These are phyloP conservation scores for Lasioglossum baleicum DNA, from an alignment of 1,140 invertebrate genomes.

Conservation along the genomic window DNA sequence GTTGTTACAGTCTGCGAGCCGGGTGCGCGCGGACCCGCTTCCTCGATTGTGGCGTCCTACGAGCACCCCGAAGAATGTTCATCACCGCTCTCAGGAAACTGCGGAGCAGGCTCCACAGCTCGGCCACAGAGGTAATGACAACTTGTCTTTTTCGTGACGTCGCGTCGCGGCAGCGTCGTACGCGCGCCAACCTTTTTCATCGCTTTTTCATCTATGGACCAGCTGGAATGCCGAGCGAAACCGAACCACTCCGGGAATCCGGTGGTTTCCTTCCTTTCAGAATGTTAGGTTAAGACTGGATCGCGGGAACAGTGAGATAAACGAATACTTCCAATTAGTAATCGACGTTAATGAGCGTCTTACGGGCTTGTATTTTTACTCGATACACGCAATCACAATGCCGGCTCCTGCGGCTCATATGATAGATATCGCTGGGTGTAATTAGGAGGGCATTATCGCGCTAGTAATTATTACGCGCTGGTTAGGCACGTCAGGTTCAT, in stretches of 20 bases:
- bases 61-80: slow-evolving; percentile 17
- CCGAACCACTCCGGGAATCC: slow-evolving; percentile 12
- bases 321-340: slow-evolving; percentile 32
- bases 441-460: neutral
- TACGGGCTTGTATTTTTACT: neutral
- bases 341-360: slow-evolving; percentile 23
- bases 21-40: neutral
- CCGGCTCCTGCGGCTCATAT: neutral
- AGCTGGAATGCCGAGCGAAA: slow-evolving; percentile 8
- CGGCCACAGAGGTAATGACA: slow-evolving; percentile 19
- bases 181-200: neutral
- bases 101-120: no score
- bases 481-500: no score
- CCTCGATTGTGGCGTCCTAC: slow-evolving; percentile 1
- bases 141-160: slow-evolving; percentile 15
- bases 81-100: slow-evolving; percentile 7
- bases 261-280: slow-evolving; percentile 12
- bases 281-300: neutral
- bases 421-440: neutral
- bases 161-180: neutral
- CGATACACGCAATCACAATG: slow-evolving; percentile 1
- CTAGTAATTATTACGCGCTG: no score
- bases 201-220: neutral
- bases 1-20: neutral
- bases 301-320: slow-evolving; percentile 25